A percentile compares a stretch with the other conserved stretches of the same genome.
Conservation (phyloP, 2,888 invertebrate species). For the Cephus sareptanus region DNA sequence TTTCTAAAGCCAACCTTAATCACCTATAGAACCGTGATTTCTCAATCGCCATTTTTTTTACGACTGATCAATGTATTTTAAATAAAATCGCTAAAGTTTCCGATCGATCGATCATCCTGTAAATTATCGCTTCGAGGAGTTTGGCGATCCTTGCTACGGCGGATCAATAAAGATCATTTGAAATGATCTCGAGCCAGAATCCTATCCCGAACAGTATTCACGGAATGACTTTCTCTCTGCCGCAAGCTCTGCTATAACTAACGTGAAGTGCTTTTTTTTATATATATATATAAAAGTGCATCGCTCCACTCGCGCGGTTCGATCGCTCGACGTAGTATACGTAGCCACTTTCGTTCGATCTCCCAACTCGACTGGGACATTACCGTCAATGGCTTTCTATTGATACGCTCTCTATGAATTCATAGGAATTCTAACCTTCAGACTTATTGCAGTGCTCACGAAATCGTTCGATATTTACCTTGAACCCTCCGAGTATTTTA, state of each 20-base stretch:
- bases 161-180: background rate
- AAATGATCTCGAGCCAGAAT: background rate
- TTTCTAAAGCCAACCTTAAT: background rate
- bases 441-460: background rate
- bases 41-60: background rate
- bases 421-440: background rate
- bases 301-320: background rate
- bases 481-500: background rate
- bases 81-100: background rate
- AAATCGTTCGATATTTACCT: background rate
- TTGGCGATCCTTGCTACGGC: background rate
- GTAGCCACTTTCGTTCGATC: background rate
- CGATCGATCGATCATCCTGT: background rate
- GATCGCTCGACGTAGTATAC: background rate
- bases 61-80: background rate
- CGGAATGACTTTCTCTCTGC: background rate
- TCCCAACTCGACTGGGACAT: background rate
- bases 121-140: background rate
- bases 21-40: background rate
- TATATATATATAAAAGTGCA: background rate
- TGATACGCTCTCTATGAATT: background rate
- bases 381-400: background rate
- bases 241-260: background rate
- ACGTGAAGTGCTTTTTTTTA: background rate
- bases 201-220: background rate